Conservation (phyloP, 2,113 vertebrate genomes). For the Lepus timidus region DNA sequence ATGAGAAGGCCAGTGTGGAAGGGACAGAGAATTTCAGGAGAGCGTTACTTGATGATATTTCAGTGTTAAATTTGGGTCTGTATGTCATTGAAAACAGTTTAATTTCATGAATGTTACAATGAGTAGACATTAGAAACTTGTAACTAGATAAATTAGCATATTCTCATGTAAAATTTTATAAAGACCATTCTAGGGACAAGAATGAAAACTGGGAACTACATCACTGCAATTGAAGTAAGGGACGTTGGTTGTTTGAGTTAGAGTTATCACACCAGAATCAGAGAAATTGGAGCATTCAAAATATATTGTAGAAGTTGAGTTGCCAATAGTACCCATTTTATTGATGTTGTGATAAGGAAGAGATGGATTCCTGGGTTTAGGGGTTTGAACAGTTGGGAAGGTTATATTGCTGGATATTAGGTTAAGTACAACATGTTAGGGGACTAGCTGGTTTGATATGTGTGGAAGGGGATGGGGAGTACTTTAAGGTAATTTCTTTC, state of each 20-base stretch:
- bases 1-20: background rate
- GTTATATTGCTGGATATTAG: background rate
- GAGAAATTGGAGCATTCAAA: background rate
- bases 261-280: background rate
- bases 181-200: conserved; percentile 15
- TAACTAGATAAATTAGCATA: conserved; percentile 10
- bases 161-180: conserved; percentile 45
- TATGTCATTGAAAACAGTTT: background rate
- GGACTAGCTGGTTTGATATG: background rate
- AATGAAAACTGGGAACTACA: background rate
- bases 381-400: background rate
- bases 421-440: background rate
- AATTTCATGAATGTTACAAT: background rate
- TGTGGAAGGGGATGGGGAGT: background rate
- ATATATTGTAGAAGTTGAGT: background rate
- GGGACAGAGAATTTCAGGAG: background rate
- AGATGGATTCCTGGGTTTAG: background rate
- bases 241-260: background rate
- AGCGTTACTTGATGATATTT: background rate
- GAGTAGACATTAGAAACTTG: background rate
- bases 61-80: background rate
- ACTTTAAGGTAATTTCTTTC: background rate
- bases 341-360: background rate
- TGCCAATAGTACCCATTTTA: background rate
- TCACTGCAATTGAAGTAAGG: background rate